Percentiles rank a stretch among this genome's conserved stretches.
phyloP scores from a whole-genome alignment of 1,140 invertebrate genomes.

The Melipona quadrifasciata region DNA sequence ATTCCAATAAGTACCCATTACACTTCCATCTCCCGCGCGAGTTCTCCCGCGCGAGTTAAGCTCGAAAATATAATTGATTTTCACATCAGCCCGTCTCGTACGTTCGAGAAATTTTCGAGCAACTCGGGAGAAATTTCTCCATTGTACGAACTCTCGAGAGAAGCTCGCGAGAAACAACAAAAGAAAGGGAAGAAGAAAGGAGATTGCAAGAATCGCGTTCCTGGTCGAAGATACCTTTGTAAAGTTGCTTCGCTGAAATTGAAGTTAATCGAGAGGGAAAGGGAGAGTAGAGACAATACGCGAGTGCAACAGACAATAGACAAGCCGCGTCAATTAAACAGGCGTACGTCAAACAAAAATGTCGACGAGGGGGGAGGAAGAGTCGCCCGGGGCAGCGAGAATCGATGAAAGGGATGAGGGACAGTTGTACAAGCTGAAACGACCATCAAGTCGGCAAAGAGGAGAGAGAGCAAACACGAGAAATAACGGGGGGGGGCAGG shows the following conservation, averaged over 20 bases:
- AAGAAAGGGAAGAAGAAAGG: no score
- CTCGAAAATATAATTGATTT: not conserved
- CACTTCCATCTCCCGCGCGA: no score
- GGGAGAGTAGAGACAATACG: not conserved
- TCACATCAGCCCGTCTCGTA: not conserved
- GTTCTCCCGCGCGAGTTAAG: no score
- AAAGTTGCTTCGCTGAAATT: not conserved
- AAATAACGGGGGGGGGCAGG: not conserved
- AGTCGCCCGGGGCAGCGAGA: no score
- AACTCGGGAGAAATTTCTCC: not conserved
- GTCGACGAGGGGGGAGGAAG: not conserved
- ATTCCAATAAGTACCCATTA: not conserved
- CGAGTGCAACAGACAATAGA: not conserved
- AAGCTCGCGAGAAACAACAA: not conserved
- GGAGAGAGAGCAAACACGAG: not conserved
- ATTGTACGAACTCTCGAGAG: no score
- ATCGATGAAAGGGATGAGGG: not conserved
- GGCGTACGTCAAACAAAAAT: slow-evolving; percentile 6
- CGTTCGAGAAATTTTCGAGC: not conserved
- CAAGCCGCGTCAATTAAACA: not conserved
- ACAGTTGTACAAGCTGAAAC: not conserved
- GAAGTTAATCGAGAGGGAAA: not conserved
- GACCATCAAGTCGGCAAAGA: not conserved
- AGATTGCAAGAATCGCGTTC: not conserved
- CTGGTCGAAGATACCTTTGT: not conserved